phyloP scores from a whole-genome alignment of 2,888 invertebrate species.

The Agrotis ipsilon region DNA sequence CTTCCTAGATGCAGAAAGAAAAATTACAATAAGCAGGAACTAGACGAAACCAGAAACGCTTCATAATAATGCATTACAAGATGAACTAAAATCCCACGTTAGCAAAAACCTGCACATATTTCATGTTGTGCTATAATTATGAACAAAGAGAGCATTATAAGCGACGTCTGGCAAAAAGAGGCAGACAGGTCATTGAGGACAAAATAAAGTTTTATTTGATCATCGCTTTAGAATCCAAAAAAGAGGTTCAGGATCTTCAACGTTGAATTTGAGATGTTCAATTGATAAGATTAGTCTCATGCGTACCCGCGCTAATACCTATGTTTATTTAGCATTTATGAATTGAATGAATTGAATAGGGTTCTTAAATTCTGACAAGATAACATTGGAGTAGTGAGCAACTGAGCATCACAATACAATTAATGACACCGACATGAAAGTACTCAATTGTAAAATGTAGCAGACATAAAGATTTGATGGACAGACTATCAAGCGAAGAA shows the following conservation, averaged over 20 bases:
- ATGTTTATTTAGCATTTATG: neutral
- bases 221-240: conserved; percentile 48
- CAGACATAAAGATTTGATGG: neutral
- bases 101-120: conserved; percentile 59
- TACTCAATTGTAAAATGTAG: neutral
- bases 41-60: conserved; percentile 62
- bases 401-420: neutral
- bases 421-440: neutral
- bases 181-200: conserved; percentile 49
- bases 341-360: neutral
- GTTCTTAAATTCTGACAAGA: neutral
- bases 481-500: neutral
- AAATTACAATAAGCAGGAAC: conserved; percentile 64
- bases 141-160: conserved; percentile 61
- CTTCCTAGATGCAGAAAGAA: conserved; percentile 56
- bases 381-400: neutral
- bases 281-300: conserved; percentile 1
- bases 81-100: conserved; percentile 65
- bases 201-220: conserved; percentile 46
- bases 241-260: conserved; percentile 30
- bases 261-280: conserved; percentile 5
- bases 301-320: too few relatives aligned
- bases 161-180: conserved; percentile 45
- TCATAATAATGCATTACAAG: conserved; percentile 57
- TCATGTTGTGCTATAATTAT: conserved; percentile 55